A percentile compares a stretch with the other conserved stretches of the same genome.
These are phyloP conservation scores for Malurus leucopterus DNA, from an alignment of 2,797 vertebrate species.

Conservation along the genomic window DNA sequence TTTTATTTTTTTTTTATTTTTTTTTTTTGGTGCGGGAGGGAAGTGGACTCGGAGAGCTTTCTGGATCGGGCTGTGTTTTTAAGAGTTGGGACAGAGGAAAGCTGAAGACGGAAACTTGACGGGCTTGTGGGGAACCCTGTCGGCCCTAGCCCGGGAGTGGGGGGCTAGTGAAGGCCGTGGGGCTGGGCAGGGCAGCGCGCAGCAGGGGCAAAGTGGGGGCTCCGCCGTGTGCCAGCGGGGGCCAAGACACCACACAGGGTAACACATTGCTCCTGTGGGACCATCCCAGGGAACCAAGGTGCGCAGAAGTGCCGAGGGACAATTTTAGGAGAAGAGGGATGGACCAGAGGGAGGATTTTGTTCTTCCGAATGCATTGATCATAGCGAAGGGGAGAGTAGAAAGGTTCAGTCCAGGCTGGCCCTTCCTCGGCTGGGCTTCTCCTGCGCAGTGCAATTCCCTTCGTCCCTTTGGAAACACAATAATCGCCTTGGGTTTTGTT, in stretches of 20 bases:
- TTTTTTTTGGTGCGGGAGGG: background rate
- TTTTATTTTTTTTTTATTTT: background rate
- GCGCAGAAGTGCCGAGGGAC: background rate
- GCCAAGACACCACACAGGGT: background rate
- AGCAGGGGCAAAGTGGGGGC: background rate
- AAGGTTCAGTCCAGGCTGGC: background rate
- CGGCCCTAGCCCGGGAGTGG: background rate
- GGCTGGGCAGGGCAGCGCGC: background rate
- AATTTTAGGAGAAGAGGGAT: background rate
- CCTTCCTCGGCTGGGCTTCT: background rate
- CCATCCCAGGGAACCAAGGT: background rate
- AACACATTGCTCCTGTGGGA: background rate
- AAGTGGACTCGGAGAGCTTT: background rate
- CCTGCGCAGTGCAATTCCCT: background rate
- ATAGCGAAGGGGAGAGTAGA: rapidly evolving
- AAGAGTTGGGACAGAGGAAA: background rate
- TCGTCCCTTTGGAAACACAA: background rate
- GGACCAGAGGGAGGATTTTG: background rate
- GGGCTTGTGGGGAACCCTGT: background rate
- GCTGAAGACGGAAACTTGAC: background rate
- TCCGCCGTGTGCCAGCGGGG: background rate
- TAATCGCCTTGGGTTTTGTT: background rate
- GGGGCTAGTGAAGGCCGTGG: background rate
- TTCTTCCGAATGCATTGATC: background rate
- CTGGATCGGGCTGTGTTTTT: background rate